Conservation (phyloP, 2,113 vertebrate species). For the Numida meleagris region DNA sequence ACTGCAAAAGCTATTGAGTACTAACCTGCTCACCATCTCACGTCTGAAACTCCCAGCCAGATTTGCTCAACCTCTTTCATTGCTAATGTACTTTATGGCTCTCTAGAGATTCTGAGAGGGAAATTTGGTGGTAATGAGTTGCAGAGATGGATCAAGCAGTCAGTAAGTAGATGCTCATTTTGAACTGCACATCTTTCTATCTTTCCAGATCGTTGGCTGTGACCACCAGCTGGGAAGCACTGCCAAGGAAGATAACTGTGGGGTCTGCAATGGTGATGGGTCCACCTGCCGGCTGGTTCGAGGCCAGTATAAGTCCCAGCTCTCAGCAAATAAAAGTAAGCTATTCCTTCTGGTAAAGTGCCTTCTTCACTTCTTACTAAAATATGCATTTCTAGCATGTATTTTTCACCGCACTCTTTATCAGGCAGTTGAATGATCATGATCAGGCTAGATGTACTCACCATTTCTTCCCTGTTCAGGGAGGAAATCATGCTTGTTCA, state of each 20-base stretch:
- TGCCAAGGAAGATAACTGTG: constrained; percentile 95
- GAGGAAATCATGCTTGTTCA: not conserved
- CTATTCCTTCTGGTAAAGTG: not conserved
- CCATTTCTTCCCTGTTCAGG: not conserved
- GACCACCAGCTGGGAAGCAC: constrained; percentile 93
- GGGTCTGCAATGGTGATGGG: constrained; percentile 93
- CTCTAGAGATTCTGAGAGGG: not conserved
- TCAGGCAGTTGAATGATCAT: not conserved
- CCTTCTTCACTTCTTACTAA: not conserved
- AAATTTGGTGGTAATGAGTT: not conserved
- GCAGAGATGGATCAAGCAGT: not conserved
- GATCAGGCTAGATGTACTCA: not conserved
- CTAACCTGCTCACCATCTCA: not conserved
- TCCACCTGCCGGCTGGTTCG: constrained; percentile 94
- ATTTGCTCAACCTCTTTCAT: constrained; percentile 1
- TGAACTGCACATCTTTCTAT: constrained; percentile 74
- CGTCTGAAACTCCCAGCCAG: not conserved
- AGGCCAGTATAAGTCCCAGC: constrained; percentile 94
- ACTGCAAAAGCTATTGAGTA: constrained; percentile 37
- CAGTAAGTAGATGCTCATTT: not conserved
- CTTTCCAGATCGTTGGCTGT: constrained; percentile 92
- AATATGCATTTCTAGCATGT: not conserved
- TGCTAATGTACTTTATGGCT: constrained; percentile 25
- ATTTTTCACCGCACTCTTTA: not conserved
- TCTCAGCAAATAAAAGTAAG: constrained; percentile 90